Percentiles rank a stretch among this genome's conserved stretches.
Conservation (phyloP, 2,888 invertebrate species). For the Drosophila cracens region DNA sequence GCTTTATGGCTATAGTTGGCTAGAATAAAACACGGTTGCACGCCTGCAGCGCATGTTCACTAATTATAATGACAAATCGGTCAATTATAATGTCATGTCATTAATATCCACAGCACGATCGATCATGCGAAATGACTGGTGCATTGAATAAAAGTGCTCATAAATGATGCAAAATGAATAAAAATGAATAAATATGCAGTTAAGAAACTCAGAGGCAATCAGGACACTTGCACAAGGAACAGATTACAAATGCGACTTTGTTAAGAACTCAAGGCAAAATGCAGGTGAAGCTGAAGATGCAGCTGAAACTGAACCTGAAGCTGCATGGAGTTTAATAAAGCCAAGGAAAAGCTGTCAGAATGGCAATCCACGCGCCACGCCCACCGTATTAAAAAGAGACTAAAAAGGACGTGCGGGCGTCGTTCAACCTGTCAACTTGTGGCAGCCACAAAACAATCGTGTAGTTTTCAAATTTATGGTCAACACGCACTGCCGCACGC, state of each 20-base stretch:
- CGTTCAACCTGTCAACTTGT: slow-evolving; percentile 69
- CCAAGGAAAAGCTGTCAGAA: slow-evolving; percentile 69
- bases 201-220: slow-evolving; percentile 29
- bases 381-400: slow-evolving; percentile 73
- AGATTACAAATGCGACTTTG: slow-evolving; percentile 44
- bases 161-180: slow-evolving; percentile 56
- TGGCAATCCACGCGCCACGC: slow-evolving; percentile 67
- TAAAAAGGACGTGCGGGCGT: slow-evolving; percentile 75
- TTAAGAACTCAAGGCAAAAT: slow-evolving; percentile 51
- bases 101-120: slow-evolving; percentile 73
- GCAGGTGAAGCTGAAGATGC: slow-evolving; percentile 33
- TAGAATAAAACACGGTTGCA: slow-evolving; percentile 18
- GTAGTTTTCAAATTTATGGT: slow-evolving; percentile 76
- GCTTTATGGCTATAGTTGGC: slow-evolving; percentile 16
- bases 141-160: slow-evolving; percentile 75
- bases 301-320: slow-evolving; percentile 3
- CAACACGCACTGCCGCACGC: slow-evolving; percentile 73
- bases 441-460: slow-evolving; percentile 50
- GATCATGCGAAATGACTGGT: slow-evolving; percentile 63
- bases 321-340: slow-evolving; percentile 55
- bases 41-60: slow-evolving; percentile 51
- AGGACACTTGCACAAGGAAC: slow-evolving; percentile 45
- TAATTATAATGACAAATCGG: slow-evolving; percentile 81
- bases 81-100: slow-evolving; percentile 79
- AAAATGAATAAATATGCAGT: slow-evolving; percentile 28